Conservation (phyloP, 1,140 invertebrate species). For the Leptinotarsa lineolata region DNA sequence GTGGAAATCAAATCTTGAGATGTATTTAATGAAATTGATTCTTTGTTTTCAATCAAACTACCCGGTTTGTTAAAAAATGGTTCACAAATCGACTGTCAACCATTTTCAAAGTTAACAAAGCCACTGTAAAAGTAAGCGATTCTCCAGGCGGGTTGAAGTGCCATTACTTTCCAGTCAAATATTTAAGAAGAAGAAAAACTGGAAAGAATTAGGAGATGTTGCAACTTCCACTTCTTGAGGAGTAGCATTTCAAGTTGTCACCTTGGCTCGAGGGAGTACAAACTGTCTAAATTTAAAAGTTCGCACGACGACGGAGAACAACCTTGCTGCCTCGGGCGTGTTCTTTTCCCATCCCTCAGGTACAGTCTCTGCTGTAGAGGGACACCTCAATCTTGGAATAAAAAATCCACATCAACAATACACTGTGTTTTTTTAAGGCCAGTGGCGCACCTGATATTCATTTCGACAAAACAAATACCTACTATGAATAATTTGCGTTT, state of each 20-base stretch:
- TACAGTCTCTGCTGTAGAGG: neutral
- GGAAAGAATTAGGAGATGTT: neutral
- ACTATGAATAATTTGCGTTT: too few relatives aligned
- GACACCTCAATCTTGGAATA: slow-evolving; percentile 14
- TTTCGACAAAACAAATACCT: too few relatives aligned
- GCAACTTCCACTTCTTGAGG: slow-evolving; percentile 4
- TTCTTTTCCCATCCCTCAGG: slow-evolving; percentile 6
- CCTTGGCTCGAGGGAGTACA: slow-evolving; percentile 4
- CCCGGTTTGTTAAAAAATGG: neutral
- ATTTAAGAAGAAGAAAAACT: slow-evolving; percentile 6
- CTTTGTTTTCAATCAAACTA: too few relatives aligned
- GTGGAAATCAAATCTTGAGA: too few relatives aligned
- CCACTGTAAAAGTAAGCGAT: neutral
- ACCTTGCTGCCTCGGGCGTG: slow-evolving; percentile 4
- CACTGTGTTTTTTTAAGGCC: neutral
- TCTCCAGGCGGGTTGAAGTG: slow-evolving; percentile 4
- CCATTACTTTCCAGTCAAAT: neutral
- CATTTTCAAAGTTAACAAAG: neutral
- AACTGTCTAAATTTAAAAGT: slow-evolving; percentile 26
- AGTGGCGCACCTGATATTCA: too few relatives aligned
- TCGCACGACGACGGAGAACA: slow-evolving; percentile 16
- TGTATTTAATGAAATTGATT: too few relatives aligned
- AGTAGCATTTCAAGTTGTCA: slow-evolving; percentile 8
- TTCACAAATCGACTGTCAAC: neutral
- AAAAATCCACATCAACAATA: neutral